Evolutionary conservation across 2,113 vertebrate species (phyloP), one percentile per base, ranked within the genome.

Genomic region (Cyprinus carpio): DNA sequence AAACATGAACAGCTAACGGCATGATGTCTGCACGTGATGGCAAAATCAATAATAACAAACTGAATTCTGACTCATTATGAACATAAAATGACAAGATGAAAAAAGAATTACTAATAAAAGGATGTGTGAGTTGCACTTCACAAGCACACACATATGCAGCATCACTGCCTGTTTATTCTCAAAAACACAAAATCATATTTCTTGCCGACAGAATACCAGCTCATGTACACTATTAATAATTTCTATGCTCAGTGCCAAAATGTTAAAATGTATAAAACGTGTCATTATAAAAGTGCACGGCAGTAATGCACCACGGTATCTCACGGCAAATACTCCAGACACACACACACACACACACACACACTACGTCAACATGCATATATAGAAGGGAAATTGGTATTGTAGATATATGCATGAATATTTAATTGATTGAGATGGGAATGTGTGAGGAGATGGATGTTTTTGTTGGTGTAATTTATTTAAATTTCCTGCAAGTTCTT

Each of bases 401-500:
- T 90, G 91, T 88, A 92, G 88, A 88, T 91, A 89, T 84, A 93
- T 92, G 92, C 95, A 95, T 96, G 95, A 93, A 91, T 81, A 92
- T 87, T 87, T 89, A 51, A 71, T 56, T n/a, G 9, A 51, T 60
- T 74, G 62, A 79, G 51, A 74, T 4, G 49, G 29, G 1, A 25
- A 18, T 0, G 34, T 77, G 49, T 58, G 64, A 34, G 31, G 15
- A 27, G 56, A 76, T 88, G 88, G 89, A 83, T 82, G 86, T 78
- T n/a, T n/a, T n/a, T n/a, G n/a, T n/a, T n/a, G n/a, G n/a, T n/a
- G n/a, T n/a, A n/a, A n/a, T n/a, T n/a, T n/a, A n/a, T n/a, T n/a
- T n/a, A n/a, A n/a, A n/a, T n/a, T n/a, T n/a, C 97, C 97, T 99
- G 97, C 97, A 99, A 96, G 96, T 98, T 96, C 96, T 96, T 95